These are phyloP conservation scores for Venusia cambrica DNA, from an alignment of 2,888 invertebrate species.

Conservation along the genomic window DNA sequence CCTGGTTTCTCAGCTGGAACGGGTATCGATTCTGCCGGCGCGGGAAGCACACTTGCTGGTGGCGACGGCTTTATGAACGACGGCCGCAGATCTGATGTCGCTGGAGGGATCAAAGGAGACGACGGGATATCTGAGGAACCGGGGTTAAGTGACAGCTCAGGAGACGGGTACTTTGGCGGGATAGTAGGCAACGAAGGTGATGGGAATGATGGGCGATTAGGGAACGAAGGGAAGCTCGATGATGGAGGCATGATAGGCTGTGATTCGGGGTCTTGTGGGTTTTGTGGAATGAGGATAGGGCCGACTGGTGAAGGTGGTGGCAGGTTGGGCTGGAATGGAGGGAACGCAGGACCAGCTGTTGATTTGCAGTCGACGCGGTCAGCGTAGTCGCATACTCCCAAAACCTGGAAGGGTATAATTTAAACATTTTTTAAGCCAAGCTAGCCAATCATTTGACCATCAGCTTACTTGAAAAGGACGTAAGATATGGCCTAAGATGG, in stretches of 20 bases:
- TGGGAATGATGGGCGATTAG: constrained; percentile 4
- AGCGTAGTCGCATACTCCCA: constrained; percentile 84
- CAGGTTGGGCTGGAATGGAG: constrained; percentile 17
- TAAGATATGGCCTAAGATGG: too few species aligned
- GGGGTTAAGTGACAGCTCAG: not conserved
- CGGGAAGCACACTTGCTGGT: constrained; percentile 15
- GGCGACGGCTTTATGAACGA: constrained; percentile 25
- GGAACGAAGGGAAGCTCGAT: constrained; percentile 6
- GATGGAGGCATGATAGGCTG: constrained; percentile 5
- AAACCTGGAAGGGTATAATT: constrained; percentile 64
- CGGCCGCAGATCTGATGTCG: constrained; percentile 12
- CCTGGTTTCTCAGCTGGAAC: constrained; percentile 21
- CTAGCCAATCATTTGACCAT: too few species aligned
- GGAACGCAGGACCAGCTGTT: constrained; percentile 17
- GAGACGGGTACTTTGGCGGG: constrained; percentile 9
- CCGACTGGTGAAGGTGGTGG: constrained; percentile 15
- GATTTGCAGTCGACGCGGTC: constrained; percentile 78
- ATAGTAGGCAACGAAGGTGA: constrained; percentile 7
- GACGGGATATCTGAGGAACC: constrained; percentile 7
- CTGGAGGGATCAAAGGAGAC: constrained; percentile 20
- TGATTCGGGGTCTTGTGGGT: constrained; percentile 4
- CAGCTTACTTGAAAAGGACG: too few species aligned
- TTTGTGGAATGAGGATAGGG: constrained; percentile 18
- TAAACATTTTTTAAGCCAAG: too few species aligned
- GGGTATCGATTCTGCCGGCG: constrained; percentile 4